Evolutionary conservation across 1,140 invertebrate species (phyloP).

Genomic region (Danaus melanippus): DNA sequence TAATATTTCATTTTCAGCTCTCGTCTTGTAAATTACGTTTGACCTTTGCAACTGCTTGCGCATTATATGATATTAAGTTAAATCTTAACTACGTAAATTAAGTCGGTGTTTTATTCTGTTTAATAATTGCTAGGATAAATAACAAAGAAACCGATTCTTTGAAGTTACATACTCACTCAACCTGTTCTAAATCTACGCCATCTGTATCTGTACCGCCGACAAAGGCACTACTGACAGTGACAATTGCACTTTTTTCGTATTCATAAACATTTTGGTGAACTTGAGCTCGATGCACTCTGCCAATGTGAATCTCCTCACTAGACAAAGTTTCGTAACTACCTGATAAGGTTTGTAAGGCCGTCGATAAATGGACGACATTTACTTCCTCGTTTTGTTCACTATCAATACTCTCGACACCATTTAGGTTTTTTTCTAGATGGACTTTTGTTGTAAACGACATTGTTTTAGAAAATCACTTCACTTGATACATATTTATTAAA

Average conservation of each 20-base stretch:
- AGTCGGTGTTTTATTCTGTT: too few species aligned
- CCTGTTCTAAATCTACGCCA: too few species aligned
- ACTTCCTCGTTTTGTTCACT: conserved; percentile 25
- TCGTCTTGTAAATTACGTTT: too few species aligned
- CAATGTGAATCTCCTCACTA: conserved; percentile 7
- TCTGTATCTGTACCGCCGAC: too few species aligned
- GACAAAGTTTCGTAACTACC: conserved; percentile 20
- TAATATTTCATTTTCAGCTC: too few species aligned
- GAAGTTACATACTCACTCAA: too few species aligned
- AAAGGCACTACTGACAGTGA: conserved; percentile 3
- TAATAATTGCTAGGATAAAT: too few species aligned
- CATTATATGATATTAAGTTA: too few species aligned
- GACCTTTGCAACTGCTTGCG: too few species aligned
- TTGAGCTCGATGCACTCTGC: conserved; percentile 17
- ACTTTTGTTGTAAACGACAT: conserved; percentile 33
- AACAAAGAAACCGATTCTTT: too few species aligned
- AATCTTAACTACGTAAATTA: too few species aligned
- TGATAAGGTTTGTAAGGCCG: conserved; percentile 14
- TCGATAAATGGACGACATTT: conserved; percentile 11
- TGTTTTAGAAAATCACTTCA: conserved; percentile 32
- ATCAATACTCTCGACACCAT: conserved; percentile 4
- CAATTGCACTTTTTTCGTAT: conserved; percentile 15
- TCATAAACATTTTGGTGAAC: conserved; percentile 18
- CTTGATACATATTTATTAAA: conserved; percentile 5
- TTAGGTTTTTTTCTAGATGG: conserved; percentile 15